Conservation (phyloP, 1,140 invertebrate species). For the Drosophila parabipectinata region DNA sequence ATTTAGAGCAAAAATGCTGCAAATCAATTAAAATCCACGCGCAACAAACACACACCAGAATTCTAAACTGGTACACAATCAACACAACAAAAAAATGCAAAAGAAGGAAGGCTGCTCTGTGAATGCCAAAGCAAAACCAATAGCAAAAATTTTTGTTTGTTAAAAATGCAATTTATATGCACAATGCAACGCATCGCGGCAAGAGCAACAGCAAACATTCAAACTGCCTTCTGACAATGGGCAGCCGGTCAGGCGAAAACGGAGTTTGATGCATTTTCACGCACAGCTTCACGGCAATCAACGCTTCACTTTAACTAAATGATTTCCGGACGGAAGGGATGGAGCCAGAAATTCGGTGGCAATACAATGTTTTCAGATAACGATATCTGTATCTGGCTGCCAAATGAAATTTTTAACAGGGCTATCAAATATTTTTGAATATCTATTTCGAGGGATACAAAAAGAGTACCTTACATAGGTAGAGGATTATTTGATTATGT, state of each 20-base stretch:
- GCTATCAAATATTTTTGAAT: slow-evolving; percentile 7
- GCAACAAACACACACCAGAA: not conserved
- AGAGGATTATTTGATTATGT: too few relatives aligned
- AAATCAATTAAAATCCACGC: slow-evolving; percentile 72
- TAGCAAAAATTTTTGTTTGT: slow-evolving; percentile 64
- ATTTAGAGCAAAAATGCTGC: slow-evolving; percentile 56
- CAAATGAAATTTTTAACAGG: not conserved
- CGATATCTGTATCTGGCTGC: not conserved
- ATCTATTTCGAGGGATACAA: not conserved
- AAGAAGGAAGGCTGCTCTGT: not conserved
- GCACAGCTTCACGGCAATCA: slow-evolving; percentile 75
- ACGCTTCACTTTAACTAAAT: slow-evolving; percentile 75
- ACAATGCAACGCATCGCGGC: slow-evolving; percentile 48
- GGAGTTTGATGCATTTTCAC: slow-evolving; percentile 69
- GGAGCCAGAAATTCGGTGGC: not conserved
- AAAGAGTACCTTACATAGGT: too few relatives aligned
- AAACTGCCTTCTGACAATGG: slow-evolving; percentile 38
- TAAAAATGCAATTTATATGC: slow-evolving; percentile 81
- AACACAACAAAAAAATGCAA: not conserved
- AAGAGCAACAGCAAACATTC: slow-evolving; percentile 13
- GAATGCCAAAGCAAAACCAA: slow-evolving; percentile 52
- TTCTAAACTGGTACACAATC: slow-evolving; percentile 18
- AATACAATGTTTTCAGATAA: slow-evolving; percentile 22
- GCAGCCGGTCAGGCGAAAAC: slow-evolving; percentile 46
- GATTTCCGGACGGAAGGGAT: slow-evolving; percentile 24